These are phyloP conservation scores for Leistus spinibarbis DNA, from an alignment of 2,888 invertebrate genomes.

Conservation along the genomic window DNA sequence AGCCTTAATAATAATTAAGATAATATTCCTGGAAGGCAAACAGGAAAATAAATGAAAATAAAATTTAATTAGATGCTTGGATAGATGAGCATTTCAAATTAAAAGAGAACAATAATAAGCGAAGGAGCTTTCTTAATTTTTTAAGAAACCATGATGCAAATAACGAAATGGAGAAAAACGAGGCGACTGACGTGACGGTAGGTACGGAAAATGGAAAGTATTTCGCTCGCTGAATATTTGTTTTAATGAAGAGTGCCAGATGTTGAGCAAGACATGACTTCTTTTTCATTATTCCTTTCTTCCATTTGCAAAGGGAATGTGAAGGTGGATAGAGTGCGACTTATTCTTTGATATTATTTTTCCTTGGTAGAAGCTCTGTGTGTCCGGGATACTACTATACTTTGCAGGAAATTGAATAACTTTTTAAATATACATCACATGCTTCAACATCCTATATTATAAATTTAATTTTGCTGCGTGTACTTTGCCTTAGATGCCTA, in stretches of 20 bases:
- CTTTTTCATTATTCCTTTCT: constrained; percentile 27
- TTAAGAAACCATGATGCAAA: not conserved
- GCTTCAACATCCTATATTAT: constrained; percentile 13
- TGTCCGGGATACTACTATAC: not conserved
- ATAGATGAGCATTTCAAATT: constrained; percentile 9
- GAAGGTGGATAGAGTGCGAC: not conserved
- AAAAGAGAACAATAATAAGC: constrained; percentile 2
- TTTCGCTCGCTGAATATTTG: constrained; percentile 18
- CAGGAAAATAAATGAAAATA: constrained; percentile 17
- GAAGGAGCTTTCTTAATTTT: not conserved
- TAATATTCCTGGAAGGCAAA: no score
- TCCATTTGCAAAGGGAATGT: not conserved
- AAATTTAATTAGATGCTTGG: constrained; percentile 12
- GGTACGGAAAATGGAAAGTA: no score
- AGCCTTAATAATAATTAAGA: no score
- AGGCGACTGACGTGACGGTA: no score
- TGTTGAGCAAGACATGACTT: constrained; percentile 4
- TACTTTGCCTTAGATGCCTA: no score
- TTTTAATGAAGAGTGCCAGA: constrained; percentile 24
- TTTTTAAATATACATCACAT: constrained; percentile 32
- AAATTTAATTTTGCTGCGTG: not conserved
- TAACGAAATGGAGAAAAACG: not conserved
- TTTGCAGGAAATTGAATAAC: constrained; percentile 32
- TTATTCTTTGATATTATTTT: constrained; percentile 25
- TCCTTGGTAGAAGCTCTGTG: constrained; percentile 6